A percentile compares a stretch with the other conserved stretches of the same genome.
phyloP scores from a whole-genome alignment of 1,140 invertebrate species.

The Bombus consobrinus region DNA sequence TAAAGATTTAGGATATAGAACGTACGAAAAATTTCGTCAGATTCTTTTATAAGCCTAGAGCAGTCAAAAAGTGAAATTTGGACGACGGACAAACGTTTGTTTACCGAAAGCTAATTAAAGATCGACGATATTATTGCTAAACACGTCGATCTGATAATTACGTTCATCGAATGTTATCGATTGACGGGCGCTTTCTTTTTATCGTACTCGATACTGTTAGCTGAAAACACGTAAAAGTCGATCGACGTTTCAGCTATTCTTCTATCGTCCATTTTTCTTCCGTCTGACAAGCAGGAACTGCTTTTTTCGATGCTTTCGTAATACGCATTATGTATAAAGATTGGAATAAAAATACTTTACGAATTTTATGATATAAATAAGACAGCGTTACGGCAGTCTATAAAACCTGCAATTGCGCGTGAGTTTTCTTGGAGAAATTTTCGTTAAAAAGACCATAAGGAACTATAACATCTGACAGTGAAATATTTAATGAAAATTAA shows the following conservation, averaged over 20 bases:
- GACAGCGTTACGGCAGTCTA: neutral
- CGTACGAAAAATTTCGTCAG: neutral
- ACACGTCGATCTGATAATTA: neutral
- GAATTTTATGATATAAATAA: neutral
- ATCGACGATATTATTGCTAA: neutral
- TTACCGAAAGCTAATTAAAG: neutral
- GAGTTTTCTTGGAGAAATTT: too few relatives aligned
- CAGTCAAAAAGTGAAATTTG: neutral
- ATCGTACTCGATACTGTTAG: conserved; percentile 11
- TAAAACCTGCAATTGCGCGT: neutral
- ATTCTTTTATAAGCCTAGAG: neutral
- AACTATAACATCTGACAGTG: neutral
- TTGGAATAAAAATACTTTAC: neutral
- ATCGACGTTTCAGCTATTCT: neutral
- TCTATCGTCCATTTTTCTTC: neutral
- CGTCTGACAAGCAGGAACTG: neutral
- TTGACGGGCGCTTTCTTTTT: neutral
- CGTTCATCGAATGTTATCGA: neutral
- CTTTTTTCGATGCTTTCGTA: neutral
- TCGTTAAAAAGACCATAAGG: neutral
- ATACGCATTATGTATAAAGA: neutral
- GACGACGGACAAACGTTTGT: neutral
- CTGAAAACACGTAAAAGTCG: neutral
- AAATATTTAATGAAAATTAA: neutral
- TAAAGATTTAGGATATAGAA: neutral